phyloP scores from a whole-genome alignment of 2,797 vertebrate species.

The Babyrousa celebensis region DNA sequence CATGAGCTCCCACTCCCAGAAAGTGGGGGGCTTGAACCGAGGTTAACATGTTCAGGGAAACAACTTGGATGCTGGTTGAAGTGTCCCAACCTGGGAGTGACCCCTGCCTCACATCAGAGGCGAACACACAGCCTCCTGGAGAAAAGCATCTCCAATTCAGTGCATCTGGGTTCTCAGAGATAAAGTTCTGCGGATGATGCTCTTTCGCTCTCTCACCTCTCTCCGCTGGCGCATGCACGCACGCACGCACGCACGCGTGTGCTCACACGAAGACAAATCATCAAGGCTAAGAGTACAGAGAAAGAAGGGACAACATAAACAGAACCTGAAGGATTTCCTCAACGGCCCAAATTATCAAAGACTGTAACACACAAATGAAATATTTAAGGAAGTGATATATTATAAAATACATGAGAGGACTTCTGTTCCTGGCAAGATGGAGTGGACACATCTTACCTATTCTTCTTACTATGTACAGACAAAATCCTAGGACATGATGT shows the following conservation, averaged over 20 bases:
- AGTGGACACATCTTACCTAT: neutral
- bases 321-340: neutral
- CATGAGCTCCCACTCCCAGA: accelerated
- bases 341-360: no score
- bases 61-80: neutral
- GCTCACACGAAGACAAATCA: neutral
- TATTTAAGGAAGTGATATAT: neutral
- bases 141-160: neutral
- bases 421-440: neutral
- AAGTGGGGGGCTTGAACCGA: neutral
- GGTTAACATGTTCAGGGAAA: neutral
- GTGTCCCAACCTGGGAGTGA: neutral
- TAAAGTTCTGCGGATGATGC: neutral
- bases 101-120: neutral
- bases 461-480: neutral
- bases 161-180: neutral
- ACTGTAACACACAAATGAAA: neutral
- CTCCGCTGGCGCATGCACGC: no score
- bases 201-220: neutral
- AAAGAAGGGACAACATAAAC: neutral
- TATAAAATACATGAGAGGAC: neutral
- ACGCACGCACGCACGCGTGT: no score
- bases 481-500: neutral
- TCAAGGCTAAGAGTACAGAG: neutral
- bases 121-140: neutral